These are phyloP conservation scores for Neoarius graeffei DNA, from an alignment of 2,113 vertebrate genomes.

Conservation along the genomic window DNA sequence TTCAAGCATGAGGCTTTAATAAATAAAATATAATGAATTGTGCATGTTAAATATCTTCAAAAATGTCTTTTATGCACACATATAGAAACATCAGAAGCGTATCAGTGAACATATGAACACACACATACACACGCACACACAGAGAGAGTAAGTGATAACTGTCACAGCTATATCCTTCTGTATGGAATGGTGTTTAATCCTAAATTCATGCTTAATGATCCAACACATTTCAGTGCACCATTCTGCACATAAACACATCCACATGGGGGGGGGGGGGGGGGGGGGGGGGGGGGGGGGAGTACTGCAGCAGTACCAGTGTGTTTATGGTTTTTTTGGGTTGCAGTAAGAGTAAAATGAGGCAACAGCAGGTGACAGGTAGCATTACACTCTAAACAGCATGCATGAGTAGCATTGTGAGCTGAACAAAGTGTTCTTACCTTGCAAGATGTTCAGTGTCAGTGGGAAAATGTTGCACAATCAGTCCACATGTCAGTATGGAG, in stretches of 20 bases:
- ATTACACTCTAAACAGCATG: not conserved
- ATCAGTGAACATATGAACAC: too few species aligned
- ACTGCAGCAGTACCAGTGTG: not conserved
- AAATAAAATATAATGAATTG: not conserved
- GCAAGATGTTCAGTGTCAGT: not conserved
- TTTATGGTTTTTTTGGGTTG: not conserved
- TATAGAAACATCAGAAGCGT: not conserved
- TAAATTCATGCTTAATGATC: not conserved
- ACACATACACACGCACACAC: not conserved
- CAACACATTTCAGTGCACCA: not conserved
- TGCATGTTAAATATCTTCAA: not conserved
- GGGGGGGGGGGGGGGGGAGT: not conserved
- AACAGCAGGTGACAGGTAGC: conserved; percentile 21
- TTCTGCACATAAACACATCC: not conserved
- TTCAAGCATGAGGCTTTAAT: not conserved
- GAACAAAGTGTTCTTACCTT: conserved; percentile 20
- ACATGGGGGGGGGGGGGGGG: not conserved
- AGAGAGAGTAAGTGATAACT: not conserved
- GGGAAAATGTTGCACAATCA: not conserved
- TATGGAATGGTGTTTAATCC: not conserved
- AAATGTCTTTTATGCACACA: not conserved
- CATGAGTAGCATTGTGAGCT: not conserved
- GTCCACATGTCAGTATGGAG: not conserved
- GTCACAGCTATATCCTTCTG: not conserved
- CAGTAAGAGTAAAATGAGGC: not conserved